A percentile compares a stretch with the other conserved stretches of the same genome.
phyloP scores from a whole-genome alignment of 2,113 vertebrate species.

The Synodontis membranacea region DNA sequence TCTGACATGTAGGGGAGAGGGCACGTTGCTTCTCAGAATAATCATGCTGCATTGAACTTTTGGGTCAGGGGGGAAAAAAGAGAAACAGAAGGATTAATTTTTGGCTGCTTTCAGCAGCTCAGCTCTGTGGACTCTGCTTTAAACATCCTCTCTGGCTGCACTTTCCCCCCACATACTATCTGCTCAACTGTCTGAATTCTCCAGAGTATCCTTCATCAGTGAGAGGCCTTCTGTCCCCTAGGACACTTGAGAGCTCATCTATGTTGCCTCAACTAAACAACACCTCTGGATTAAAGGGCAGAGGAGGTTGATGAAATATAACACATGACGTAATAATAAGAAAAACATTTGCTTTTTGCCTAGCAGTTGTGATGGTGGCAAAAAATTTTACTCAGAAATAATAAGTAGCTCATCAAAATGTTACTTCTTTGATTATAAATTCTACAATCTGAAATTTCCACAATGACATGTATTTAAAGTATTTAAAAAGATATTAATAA shows the following conservation, averaged over 20 bases:
- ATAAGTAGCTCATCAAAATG: no score
- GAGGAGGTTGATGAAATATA: neutral
- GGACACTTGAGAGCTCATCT: conserved; percentile 9
- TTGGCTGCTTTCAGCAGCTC: conserved; percentile 5
- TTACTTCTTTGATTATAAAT: no score
- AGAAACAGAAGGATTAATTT: neutral
- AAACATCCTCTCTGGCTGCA: conserved; percentile 10
- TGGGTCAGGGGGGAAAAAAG: neutral
- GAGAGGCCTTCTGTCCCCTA: conserved; percentile 25
- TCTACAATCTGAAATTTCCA: no score
- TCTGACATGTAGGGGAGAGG: conserved; percentile 24
- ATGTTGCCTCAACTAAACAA: conserved; percentile 34
- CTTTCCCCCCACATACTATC: conserved; percentile 35
- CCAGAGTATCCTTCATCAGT: conserved; percentile 3
- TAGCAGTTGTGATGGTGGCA: no score
- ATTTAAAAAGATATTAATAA: no score
- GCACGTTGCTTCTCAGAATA: conserved; percentile 26
- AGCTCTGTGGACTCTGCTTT: neutral
- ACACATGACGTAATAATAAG: neutral
- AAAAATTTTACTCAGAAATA: no score
- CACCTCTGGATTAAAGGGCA: conserved; percentile 30
- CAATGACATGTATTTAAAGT: neutral
- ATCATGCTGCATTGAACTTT: neutral
- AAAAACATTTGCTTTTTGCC: no score
- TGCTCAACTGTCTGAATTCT: conserved; percentile 1